Evolutionary conservation across 2,113 vertebrate species (phyloP).

Genomic region (Chloropsis hardwickii): DNA sequence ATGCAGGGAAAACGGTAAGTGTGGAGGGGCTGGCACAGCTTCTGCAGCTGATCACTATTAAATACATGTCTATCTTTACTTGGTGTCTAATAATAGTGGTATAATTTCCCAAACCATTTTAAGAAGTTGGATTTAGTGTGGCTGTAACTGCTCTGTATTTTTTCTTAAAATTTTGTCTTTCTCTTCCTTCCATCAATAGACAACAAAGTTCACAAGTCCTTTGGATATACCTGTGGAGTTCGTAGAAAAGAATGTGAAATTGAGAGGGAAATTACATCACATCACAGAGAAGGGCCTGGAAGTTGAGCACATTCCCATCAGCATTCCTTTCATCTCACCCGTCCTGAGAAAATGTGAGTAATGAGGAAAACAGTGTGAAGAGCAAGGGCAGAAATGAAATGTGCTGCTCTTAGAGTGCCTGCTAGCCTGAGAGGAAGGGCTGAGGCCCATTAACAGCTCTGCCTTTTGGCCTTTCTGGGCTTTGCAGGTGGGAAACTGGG

Average conservation of each 20-base stretch:
- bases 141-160: neutral
- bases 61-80: neutral
- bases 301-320: slow-evolving; percentile 90
- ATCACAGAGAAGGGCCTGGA: slow-evolving; percentile 82
- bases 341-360: slow-evolving; percentile 80
- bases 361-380: slow-evolving; percentile 48
- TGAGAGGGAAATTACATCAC: slow-evolving; percentile 80
- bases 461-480: neutral
- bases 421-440: neutral
- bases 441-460: neutral
- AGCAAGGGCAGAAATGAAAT: neutral
- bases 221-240: slow-evolving; percentile 86
- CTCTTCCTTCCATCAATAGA: slow-evolving; percentile 65
- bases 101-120: neutral
- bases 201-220: slow-evolving; percentile 82
- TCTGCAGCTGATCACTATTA: neutral
- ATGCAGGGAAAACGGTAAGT: neutral
- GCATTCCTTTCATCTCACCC: slow-evolving; percentile 79
- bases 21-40: neutral
- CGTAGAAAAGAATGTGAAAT: slow-evolving; percentile 84
- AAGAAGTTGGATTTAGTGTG: neutral
- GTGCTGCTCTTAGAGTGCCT: neutral
- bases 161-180: neutral
- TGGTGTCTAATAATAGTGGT: neutral
- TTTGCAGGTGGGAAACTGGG: neutral